Base-by-base conservation (phyloP, 2,888 invertebrate genomes). In the Arctia plantaginis region DNA sequence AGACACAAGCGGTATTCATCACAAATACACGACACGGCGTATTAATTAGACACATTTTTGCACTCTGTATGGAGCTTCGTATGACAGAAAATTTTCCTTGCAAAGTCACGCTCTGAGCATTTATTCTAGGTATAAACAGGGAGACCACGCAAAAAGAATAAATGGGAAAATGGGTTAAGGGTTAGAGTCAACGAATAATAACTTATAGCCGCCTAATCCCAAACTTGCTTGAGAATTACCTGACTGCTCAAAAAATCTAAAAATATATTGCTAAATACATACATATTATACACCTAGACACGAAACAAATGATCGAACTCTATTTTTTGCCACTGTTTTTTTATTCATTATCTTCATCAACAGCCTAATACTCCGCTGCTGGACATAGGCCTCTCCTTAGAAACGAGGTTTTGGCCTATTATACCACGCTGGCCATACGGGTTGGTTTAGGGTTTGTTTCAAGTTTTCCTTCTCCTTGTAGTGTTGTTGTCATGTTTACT, bases 21-120 rank as follows among this genome's bases (percentile, higher is more conserved):
- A 67, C 20, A 51, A 55, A 71, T 10, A 65, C 47, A 68, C 47
- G 69, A 66, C 72, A 75, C 76, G 75, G 77, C 71, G 77, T 76
- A 75, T 81, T 78, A 85, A 85, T 85, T 83, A 78, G 72, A 77
- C 59, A 72, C 69, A 71, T 78, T 77, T 81, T 75, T 75, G 74
- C 75, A 77, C 65, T 55, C 67, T 76, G 73, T 78, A 66, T 72
- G 39, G 23, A 66, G 72, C 72, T 12, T 18, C 27, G 27, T 74
- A 47, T 51, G 66, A 68, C 77, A 77, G 55, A 85, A 84, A 84
- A 84, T 79, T 30, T 81, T 71, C 70, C 75, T 85, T 85, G 84
- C 83, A 73, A 72, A 72, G 83, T 80, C 84, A 85, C 85, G 84
- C 69, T 69, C 71, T 68, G 59, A 41, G 70, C 33, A 68, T 73